Conservation (phyloP, 2,797 vertebrate species). For the Pseudopleuronectes americanus region DNA sequence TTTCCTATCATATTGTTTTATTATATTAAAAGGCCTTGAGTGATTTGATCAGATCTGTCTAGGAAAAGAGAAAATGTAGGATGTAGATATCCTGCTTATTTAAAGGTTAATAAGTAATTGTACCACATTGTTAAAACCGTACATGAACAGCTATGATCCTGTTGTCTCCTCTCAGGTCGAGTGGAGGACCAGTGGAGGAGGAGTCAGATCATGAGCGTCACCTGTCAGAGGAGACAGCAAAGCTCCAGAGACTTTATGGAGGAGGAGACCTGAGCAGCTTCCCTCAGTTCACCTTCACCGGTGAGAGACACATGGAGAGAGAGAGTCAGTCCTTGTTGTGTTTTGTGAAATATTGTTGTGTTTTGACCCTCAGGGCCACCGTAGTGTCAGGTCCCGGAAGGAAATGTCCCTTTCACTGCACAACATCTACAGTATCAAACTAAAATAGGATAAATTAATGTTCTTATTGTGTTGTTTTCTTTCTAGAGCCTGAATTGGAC, state of each 20-base stretch:
- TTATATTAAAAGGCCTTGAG: no score
- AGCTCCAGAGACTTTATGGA: conserved; percentile 58
- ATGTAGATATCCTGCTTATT: background rate
- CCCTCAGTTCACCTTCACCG: conserved; percentile 54
- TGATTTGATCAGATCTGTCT: background rate
- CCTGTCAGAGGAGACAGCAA: conserved; percentile 42
- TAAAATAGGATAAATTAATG: background rate
- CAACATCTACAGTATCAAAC: background rate
- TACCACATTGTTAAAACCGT: background rate
- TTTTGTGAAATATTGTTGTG: no score
- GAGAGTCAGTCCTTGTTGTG: background rate
- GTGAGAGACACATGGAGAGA: conserved; percentile 31
- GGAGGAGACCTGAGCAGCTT: conserved; percentile 60
- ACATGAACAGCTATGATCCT: background rate
- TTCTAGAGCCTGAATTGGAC: conserved; percentile 34
- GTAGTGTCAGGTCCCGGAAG: no score
- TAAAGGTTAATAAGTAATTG: background rate
- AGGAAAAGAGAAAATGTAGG: background rate
- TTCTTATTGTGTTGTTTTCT: conserved; percentile 19
- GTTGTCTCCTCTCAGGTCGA: conserved; percentile 14
- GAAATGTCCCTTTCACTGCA: background rate
- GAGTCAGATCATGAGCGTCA: conserved; percentile 23
- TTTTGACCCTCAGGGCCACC: no score
- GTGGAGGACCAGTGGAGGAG: conserved; percentile 10
- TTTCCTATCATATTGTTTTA: background rate